Conservation (phyloP, 2,888 invertebrate genomes). For the Amphipoea oculea region DNA sequence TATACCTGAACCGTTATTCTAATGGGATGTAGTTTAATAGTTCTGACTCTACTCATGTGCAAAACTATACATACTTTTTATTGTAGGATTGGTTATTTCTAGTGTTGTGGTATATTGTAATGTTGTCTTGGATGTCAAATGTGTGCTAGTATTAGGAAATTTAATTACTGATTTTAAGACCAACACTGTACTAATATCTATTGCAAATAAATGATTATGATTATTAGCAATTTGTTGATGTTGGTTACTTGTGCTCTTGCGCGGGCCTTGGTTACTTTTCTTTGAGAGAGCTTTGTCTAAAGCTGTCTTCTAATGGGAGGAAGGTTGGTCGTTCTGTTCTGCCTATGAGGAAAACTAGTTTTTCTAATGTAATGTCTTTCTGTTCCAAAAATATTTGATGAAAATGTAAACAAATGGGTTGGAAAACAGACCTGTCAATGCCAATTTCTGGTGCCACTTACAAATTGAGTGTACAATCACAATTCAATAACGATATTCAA, state of each 20-base stretch:
- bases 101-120: neutral
- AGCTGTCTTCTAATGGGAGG: neutral
- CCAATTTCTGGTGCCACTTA: neutral
- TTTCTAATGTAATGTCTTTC: neutral
- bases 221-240: slow-evolving; percentile 37
- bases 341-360: neutral
- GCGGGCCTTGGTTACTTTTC: neutral
- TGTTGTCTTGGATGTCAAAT: neutral
- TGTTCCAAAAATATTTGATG: neutral
- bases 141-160: neutral
- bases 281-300: neutral
- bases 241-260: neutral
- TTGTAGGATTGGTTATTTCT: neutral
- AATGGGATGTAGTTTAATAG: neutral
- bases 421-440: neutral
- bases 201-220: neutral
- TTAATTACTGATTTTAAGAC: neutral
- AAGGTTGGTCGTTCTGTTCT: neutral
- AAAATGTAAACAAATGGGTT: neutral
- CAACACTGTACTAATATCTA: no score
- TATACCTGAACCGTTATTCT: neutral
- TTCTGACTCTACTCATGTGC: neutral
- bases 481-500: neutral
- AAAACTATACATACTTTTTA: neutral
- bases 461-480: no score